phyloP scores from a whole-genome alignment of 2,888 invertebrate species.

The Siphonodentalium dalli region DNA sequence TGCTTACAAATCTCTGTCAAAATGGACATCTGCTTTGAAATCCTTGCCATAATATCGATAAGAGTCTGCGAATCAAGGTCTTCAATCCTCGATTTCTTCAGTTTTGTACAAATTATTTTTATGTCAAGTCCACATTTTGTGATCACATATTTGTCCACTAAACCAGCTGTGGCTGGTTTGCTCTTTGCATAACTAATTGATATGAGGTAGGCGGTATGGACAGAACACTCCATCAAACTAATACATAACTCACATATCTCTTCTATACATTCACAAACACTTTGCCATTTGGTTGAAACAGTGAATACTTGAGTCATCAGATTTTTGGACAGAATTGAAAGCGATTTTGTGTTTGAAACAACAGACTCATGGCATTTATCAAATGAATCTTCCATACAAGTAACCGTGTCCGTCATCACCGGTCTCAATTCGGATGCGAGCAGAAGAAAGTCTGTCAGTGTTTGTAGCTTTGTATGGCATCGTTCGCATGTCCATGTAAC shows the following conservation, averaged over 20 bases:
- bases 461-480: conserved; percentile 48
- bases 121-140: conserved; percentile 45
- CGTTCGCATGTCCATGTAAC: too few species aligned
- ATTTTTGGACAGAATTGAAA: conserved; percentile 39
- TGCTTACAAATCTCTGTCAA: conserved; percentile 41
- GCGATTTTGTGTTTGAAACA: conserved; percentile 38
- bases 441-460: conserved; percentile 50
- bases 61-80: conserved; percentile 39
- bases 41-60: conserved; percentile 35
- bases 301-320: conserved; percentile 39
- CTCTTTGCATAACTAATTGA: too few species aligned
- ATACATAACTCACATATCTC: conserved; percentile 45
- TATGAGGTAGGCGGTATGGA: conserved; percentile 52
- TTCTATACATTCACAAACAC: conserved; percentile 34
- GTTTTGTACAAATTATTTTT: conserved; percentile 38
- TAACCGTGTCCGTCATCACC: conserved; percentile 34
- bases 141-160: conserved; percentile 45
- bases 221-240: conserved; percentile 43
- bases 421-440: conserved; percentile 50
- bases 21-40: conserved; percentile 35
- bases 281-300: too few species aligned
- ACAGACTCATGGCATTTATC: conserved; percentile 43
- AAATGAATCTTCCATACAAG: too few species aligned
- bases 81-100: conserved; percentile 35
- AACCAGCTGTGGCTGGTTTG: conserved; percentile 39